phyloP scores from a whole-genome alignment of 1,140 invertebrate species.

The Heterodera carotae region DNA sequence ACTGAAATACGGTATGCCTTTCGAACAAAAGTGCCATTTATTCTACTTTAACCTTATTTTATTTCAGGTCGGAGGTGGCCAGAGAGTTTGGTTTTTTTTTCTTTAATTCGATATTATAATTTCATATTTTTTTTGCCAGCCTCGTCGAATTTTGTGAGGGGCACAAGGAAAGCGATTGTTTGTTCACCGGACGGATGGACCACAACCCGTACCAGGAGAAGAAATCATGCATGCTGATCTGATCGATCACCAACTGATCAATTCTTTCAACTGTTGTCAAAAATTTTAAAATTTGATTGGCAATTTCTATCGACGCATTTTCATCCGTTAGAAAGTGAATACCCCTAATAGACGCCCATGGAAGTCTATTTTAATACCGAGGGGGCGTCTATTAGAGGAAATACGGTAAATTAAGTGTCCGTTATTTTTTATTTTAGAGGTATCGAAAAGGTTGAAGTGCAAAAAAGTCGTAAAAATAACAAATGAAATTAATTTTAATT shows the following conservation, averaged over 20 bases:
- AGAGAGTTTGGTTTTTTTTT: conserved; percentile 6
- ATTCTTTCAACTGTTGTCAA: neutral
- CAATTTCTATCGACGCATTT: too few relatives aligned
- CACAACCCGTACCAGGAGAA: conserved; percentile 31
- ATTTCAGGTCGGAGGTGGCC: conserved; percentile 26
- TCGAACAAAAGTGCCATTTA: too few relatives aligned
- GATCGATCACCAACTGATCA: neutral
- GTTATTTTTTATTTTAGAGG: too few relatives aligned
- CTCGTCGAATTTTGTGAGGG: conserved; percentile 27
- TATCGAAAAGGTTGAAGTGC: too few relatives aligned
- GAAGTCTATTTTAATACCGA: too few relatives aligned
- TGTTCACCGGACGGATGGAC: conserved; percentile 25
- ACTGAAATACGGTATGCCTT: too few relatives aligned
- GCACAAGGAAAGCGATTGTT: conserved; percentile 23
- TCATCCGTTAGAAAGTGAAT: too few relatives aligned
- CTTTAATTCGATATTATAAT: neutral
- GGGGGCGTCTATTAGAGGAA: too few relatives aligned
- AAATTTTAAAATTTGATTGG: neutral
- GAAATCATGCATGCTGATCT: conserved; percentile 25
- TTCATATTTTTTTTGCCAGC: neutral
- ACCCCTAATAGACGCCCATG: too few relatives aligned
- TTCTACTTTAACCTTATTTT: neutral
- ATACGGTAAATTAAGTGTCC: too few relatives aligned
- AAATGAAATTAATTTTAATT: too few relatives aligned
- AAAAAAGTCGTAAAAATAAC: too few relatives aligned